Base-by-base conservation (phyloP, 2,888 invertebrate genomes). In the Dryomyza anilis region DNA sequence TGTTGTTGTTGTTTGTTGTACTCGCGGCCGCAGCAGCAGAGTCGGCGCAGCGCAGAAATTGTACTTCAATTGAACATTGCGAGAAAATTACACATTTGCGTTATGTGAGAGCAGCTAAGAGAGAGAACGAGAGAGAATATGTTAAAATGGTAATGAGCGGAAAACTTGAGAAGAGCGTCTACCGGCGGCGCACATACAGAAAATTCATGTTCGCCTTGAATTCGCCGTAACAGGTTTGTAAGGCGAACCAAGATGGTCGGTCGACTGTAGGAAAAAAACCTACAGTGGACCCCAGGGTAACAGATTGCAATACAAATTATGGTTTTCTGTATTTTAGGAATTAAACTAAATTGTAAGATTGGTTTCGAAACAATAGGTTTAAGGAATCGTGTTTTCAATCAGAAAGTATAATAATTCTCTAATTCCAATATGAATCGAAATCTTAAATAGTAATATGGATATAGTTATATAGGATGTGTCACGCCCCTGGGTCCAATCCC, bases 211-310 rank as follows among this genome's bases (percentile, higher is more conserved):
- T 50, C n/a, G 50, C 39, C 1, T 61, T 62, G 50, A 65, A 65
- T 65, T 65, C 65, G 65, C 62, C 65, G 61, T 57, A 62, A 65
- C 65, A 62, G 65, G 65, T 65, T 62, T 65, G 50, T 61, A 39
- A 36, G 52, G 59, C 59, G 59, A 43, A 16, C 27, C 16, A 23
- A 19, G n/a, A 19, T 27, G 3, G 30, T 25, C 36, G n/a, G 8
- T 50, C 16, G 5, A n/a, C n/a, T n/a, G n/a, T n/a, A n/a, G n/a
- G n/a, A n/a, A n/a, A n/a, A n/a, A n/a, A n/a, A n/a, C n/a, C n/a
- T n/a, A n/a, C n/a, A n/a, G n/a, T n/a, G n/a, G n/a, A n/a, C n/a
- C n/a, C n/a, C n/a, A n/a, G n/a, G n/a, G n/a, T n/a, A n/a, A n/a
- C n/a, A n/a, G n/a, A n/a, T n/a, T n/a, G n/a, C n/a, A n/a, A n/a